These are phyloP conservation scores for Oophaga sylvatica DNA, from an alignment of 2,797 vertebrate species.

Conservation along the genomic window DNA sequence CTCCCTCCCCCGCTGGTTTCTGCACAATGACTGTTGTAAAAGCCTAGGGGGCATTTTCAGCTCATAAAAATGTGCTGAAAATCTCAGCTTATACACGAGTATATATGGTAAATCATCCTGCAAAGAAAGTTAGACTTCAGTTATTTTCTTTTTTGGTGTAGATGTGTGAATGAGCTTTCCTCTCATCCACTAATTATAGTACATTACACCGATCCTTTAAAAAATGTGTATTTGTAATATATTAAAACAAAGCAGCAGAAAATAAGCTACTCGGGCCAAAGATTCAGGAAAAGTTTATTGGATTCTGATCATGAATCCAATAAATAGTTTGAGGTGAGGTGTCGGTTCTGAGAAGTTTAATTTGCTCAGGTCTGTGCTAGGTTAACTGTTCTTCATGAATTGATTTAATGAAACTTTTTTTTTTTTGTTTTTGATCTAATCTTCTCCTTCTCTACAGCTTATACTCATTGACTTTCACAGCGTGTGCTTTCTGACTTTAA, in stretches of 20 bases:
- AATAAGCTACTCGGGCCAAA: not conserved
- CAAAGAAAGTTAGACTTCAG: not conserved
- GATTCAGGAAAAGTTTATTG: slow-evolving; percentile 3
- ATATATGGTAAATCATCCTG: not conserved
- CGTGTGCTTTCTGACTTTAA: slow-evolving; percentile 55
- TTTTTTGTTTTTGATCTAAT: slow-evolving; percentile 54
- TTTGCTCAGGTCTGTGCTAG: slow-evolving; percentile 21
- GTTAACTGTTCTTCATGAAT: slow-evolving; percentile 34
- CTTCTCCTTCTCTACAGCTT: slow-evolving; percentile 24
- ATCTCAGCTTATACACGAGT: too few species aligned
- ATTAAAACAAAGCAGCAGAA: slow-evolving; percentile 1
- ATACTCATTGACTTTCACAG: slow-evolving; percentile 53
- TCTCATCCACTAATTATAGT: not conserved
- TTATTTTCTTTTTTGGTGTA: not conserved
- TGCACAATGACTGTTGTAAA: too few species aligned
- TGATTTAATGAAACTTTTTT: slow-evolving; percentile 52
- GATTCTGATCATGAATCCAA: slow-evolving; percentile 7
- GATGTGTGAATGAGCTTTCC: slow-evolving; percentile 4
- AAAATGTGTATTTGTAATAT: not conserved
- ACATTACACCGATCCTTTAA: not conserved
- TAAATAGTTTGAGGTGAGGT: slow-evolving; percentile 21
- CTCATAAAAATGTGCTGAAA: too few species aligned
- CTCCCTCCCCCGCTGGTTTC: too few species aligned
- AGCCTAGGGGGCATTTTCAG: too few species aligned
- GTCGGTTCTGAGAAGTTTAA: slow-evolving; percentile 15